Conservation (phyloP, 30 jellyfish, hydroid and myxozoan species). For the Aurelia aurita complex sp. Pacific region DNA sequence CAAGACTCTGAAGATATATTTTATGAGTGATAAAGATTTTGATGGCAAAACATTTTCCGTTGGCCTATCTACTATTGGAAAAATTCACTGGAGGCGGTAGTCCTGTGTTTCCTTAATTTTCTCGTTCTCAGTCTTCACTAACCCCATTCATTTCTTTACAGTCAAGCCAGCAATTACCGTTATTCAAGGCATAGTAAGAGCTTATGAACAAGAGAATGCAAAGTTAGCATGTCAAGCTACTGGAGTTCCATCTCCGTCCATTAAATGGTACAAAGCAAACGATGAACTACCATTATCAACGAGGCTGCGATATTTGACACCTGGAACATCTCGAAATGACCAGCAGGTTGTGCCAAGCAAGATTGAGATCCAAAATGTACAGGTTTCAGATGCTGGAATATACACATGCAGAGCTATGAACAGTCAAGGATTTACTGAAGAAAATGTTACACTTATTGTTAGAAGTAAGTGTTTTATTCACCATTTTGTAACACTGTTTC, state of each 20-base stretch:
- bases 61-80: too few species aligned
- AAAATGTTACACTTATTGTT: constrained; percentile 63
- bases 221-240: constrained; percentile 71
- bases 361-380: constrained; percentile 41
- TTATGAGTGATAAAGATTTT: too few species aligned
- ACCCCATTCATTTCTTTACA: constrained; percentile 6
- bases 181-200: constrained; percentile 23
- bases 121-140: too few species aligned
- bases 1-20: too few species aligned
- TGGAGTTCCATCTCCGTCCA: constrained; percentile 71
- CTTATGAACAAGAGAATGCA: constrained; percentile 71
- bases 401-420: constrained; percentile 81
- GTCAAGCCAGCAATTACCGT: constrained; percentile 74
- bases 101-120: too few species aligned
- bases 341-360: not conserved
- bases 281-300: constrained; percentile 60
- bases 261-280: constrained; percentile 53
- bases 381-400: constrained; percentile 77
- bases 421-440: constrained; percentile 78
- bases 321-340: not conserved
- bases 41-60: too few species aligned
- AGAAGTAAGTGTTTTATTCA: constrained; percentile 41
- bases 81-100: too few species aligned
- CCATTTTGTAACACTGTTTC: too few species aligned
- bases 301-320: constrained; percentile 28